Evolutionary conservation across 2,888 invertebrate genomes (phyloP), one percentile per base, ranked within the genome.

Genomic region (Cryptops parisi): DNA sequence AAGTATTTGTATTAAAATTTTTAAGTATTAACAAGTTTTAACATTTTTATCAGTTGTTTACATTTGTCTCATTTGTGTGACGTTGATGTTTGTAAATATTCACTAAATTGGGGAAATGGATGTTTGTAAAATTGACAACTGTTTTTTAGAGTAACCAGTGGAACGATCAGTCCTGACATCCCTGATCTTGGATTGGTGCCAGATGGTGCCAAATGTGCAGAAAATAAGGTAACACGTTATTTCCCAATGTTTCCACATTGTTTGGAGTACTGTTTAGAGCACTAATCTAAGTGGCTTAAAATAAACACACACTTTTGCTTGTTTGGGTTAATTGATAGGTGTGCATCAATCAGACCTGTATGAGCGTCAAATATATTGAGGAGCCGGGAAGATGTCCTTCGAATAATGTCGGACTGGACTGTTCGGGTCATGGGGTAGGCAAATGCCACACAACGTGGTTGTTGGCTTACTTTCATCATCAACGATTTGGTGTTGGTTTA

Each of bases 341-440:
- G 64, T 97, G 96, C 76, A 78, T 91, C 64, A 90, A 91, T 76
- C 89, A 90, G 73, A 84, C 87, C 51, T 96, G 94, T 73, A 80
- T 82, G 58, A 85, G 82, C 68, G 78, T 88, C 63, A 84, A 82
- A 72, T 84, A 84, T 19, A 81, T 81, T 72, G 78, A 88, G 60
- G 86, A 85, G 72, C 82, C 82, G 72, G 82, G 81, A 60, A 84
- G 82, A 68, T 96, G 96, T 72, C 91, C 93, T 57, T 83, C 81
- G 60, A 91, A 88, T 70, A 84, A 85, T 69, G 80, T 82, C 68
- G 85, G 82, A 65, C 74, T 81, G 63, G 87, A 91, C 68, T 98
- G 97, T 74, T 94, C 94, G 54, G 88, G 86, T 57, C 84, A 85
- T 73, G 97, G 97, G 75, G 96, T 94, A 73, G 82, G n/a, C n/a